Evolutionary conservation across 2,888 invertebrate genomes (phyloP).

Genomic region (Parascotia fuliginaria): DNA sequence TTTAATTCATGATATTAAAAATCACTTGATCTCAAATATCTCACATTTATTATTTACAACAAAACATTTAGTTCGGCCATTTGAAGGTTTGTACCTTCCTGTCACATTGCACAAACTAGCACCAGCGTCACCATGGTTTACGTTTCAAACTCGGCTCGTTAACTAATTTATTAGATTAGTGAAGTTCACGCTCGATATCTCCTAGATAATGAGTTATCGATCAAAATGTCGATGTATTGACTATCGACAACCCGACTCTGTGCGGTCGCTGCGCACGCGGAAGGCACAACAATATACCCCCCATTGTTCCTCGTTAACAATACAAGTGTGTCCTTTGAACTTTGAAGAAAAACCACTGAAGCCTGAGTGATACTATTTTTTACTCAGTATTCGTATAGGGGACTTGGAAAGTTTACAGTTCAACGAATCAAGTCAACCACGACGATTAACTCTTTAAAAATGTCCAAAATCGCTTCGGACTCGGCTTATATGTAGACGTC

Average conservation of each 20-base stretch:
- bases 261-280: neutral
- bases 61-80: too few relatives aligned
- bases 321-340: constrained; percentile 31
- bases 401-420: constrained; percentile 7
- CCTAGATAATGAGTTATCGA: constrained; percentile 15
- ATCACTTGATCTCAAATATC: too few relatives aligned
- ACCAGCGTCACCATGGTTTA: too few relatives aligned
- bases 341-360: constrained; percentile 15
- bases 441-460: neutral
- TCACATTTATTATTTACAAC: too few relatives aligned
- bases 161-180: constrained; percentile 9
- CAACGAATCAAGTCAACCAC: constrained; percentile 4
- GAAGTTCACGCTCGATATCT: constrained; percentile 12
- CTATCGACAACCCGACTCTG: neutral
- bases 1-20: too few relatives aligned
- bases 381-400: constrained; percentile 1
- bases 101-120: too few relatives aligned
- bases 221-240: constrained; percentile 7
- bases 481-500: neutral
- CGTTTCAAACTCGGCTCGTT: too few relatives aligned
- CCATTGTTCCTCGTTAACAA: constrained; percentile 20
- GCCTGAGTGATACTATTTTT: constrained; percentile 15
- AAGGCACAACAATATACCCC: constrained; percentile 1
- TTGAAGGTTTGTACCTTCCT: too few relatives aligned
- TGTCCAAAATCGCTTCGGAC: neutral